Evolutionary conservation across 2,888 invertebrate genomes (phyloP), one percentile per base, ranked within the genome.

Genomic region (Congeria kusceri): DNA sequence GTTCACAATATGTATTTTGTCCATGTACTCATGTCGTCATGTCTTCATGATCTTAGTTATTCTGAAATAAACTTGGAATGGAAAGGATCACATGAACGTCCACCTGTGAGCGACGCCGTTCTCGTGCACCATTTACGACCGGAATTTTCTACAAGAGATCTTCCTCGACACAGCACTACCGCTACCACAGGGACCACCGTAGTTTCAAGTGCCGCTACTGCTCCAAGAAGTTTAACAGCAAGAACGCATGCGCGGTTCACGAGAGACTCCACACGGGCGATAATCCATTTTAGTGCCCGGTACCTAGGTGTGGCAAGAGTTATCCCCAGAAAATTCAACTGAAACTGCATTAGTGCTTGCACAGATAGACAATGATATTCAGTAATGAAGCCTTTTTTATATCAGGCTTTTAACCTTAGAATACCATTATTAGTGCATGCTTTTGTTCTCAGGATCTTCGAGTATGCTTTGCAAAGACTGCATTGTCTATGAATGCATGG

Each of bases 251-350:
- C 63, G 75, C 69, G 27, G 83, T 83, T 39, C 83, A 83, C 32
- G 80, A 80, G 29, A 53, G 83, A 15, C 57, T 80, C 20, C 83
- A 83, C 65, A 83, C 83, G 1, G 83, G 83, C 18, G 83, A 83
- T 9, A 77, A 68, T 23, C 83, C 80, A 18, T 83, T 77, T 46
- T 72, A 56, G 49, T 83, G 80, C 69, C 57, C 67, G 23, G 58
- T 72, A 23, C 58, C 80, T 58, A 80, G 83, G 71, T 83, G 83
- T 65, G 62, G 44, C 25, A 71, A 68, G 28, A 64, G 71, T 25
- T 83, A 75, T 28, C 83, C 83, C 11, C 83, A 83, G 77, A 83
- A 83, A 29, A 83, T 83, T 23, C 83, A 83, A 62, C 75, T 83
- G 2, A 44, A 65, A 53, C 75, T 83, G 4, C 83, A 53, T 25